Conservation (phyloP, 2,888 invertebrate species). For the Poecilobothrus nobilitatus region DNA sequence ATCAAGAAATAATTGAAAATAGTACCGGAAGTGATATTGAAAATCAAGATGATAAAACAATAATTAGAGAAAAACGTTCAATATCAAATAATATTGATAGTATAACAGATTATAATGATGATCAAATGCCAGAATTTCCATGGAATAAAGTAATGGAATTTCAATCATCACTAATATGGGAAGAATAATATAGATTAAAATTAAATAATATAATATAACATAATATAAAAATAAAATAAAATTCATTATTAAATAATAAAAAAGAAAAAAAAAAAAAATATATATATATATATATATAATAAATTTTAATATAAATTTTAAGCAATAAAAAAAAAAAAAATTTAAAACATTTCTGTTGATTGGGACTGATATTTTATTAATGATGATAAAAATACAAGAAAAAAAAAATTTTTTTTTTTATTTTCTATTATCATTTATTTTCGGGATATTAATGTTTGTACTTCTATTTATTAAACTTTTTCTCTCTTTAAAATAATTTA, state of each 20-base stretch:
- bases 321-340: neutral
- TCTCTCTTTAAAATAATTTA: neutral
- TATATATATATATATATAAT: neutral
- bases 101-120: slow-evolving; percentile 25
- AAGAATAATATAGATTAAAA: slow-evolving; percentile 35
- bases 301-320: neutral
- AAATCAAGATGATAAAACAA: slow-evolving; percentile 22
- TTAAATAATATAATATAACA: neutral
- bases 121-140: slow-evolving; percentile 59
- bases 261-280: neutral
- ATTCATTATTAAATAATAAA: neutral
- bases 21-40: slow-evolving; percentile 16
- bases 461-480: neutral
- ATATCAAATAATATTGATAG: slow-evolving; percentile 22
- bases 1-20: neutral
- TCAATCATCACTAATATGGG: slow-evolving; percentile 61
- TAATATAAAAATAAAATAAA: neutral
- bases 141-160: slow-evolving; percentile 69
- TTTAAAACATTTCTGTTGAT: neutral
- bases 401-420: neutral
- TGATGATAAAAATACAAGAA: neutral
- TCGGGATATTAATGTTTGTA: neutral
- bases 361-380: neutral
- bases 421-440: neutral
- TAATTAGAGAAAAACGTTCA: slow-evolving; percentile 32